These are phyloP conservation scores for Ophion costatus DNA, from an alignment of 2,888 invertebrate genomes.

Conservation along the genomic window DNA sequence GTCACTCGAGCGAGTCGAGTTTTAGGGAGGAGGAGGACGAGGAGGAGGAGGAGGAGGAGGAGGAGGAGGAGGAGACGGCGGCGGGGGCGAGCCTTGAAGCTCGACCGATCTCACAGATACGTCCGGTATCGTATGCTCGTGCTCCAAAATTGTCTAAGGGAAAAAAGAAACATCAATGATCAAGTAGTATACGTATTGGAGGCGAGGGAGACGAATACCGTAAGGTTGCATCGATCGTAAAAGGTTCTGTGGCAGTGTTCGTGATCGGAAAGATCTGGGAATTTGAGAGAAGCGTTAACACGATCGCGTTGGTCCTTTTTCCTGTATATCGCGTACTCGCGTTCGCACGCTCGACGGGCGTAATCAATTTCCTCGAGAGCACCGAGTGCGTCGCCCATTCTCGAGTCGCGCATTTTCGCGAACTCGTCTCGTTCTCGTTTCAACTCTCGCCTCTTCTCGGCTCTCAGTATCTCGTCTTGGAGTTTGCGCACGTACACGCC, in stretches of 20 bases:
- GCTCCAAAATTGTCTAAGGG: slow-evolving; percentile 66
- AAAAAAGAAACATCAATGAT: background rate
- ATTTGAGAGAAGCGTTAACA: slow-evolving; percentile 67
- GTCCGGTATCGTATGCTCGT: slow-evolving; percentile 56
- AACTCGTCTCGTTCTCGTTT: slow-evolving; percentile 80
- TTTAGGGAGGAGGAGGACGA: slow-evolving; percentile 54
- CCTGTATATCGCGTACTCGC: slow-evolving; percentile 78
- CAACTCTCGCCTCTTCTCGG: slow-evolving; percentile 75
- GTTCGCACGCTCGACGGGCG: slow-evolving; percentile 81
- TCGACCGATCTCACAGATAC: background rate
- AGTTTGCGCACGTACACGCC: slow-evolving; percentile 77
- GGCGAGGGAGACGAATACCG: slow-evolving; percentile 66
- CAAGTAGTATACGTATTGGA: background rate
- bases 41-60: slow-evolving; percentile 63
- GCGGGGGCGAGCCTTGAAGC: slow-evolving; percentile 6
- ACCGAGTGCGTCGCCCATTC: slow-evolving; percentile 79
- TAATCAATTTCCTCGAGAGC: slow-evolving; percentile 81
- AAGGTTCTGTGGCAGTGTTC: slow-evolving; percentile 72
- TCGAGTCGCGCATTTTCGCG: slow-evolving; percentile 78
- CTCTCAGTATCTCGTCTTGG: slow-evolving; percentile 78
- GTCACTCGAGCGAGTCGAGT: background rate
- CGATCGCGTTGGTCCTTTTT: slow-evolving; percentile 72
- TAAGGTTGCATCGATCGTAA: slow-evolving; percentile 68
- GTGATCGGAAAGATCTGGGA: slow-evolving; percentile 59
- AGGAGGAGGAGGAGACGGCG: slow-evolving; percentile 58